phyloP scores from a whole-genome alignment of 2,113 vertebrate genomes.

The Turdus rufiventris region DNA sequence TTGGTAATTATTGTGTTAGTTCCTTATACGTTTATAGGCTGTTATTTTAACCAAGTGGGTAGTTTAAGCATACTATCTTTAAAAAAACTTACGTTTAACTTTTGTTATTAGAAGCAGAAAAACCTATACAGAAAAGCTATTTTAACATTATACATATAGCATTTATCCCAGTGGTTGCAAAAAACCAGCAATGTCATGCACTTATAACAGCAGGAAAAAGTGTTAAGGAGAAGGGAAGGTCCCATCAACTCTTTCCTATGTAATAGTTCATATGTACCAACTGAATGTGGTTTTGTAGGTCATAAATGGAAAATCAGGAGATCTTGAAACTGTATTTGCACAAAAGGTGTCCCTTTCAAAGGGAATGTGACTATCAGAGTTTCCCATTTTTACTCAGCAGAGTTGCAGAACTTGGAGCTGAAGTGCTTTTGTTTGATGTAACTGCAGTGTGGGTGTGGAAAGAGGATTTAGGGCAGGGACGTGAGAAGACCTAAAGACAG shows the following conservation, averaged over 20 bases:
- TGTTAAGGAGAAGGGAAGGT: not conserved
- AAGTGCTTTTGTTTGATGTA: not conserved
- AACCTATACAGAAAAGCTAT: too few relatives aligned
- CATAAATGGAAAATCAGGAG: not conserved
- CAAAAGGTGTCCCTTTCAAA: not conserved
- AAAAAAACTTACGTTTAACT: too few relatives aligned
- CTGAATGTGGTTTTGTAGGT: not conserved
- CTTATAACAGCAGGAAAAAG: not conserved
- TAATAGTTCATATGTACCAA: rapidly evolving
- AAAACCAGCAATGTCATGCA: too few relatives aligned
- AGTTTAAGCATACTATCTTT: too few relatives aligned
- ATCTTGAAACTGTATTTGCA: not conserved
- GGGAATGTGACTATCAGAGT: not conserved
- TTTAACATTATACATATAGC: too few relatives aligned
- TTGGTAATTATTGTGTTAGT: too few relatives aligned
- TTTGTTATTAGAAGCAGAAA: too few relatives aligned
- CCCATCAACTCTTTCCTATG: not conserved
- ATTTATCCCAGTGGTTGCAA: too few relatives aligned
- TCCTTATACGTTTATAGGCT: too few relatives aligned
- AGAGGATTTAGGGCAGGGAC: not conserved
- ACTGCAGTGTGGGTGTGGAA: not conserved
- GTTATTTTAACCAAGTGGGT: too few relatives aligned
- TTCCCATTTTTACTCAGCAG: not conserved
- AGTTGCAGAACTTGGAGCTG: not conserved
- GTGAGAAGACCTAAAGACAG: not conserved